Conservation (phyloP, 2,797 vertebrate species). For the Hirundo rustica region DNA sequence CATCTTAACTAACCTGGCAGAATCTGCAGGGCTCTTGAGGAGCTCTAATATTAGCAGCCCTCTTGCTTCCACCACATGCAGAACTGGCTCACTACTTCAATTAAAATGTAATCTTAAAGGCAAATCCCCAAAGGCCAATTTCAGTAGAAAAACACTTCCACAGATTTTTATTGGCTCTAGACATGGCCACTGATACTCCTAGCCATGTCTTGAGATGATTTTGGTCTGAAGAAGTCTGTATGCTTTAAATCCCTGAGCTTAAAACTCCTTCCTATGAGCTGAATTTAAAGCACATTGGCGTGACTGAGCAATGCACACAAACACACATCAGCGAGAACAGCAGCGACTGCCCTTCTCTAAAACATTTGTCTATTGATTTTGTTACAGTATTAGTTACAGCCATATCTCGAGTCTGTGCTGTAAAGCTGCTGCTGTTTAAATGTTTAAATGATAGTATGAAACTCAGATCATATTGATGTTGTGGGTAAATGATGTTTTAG, state of each 20-base stretch:
- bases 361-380: slow-evolving; percentile 60
- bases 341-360: not conserved
- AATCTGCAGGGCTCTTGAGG: slow-evolving; percentile 23
- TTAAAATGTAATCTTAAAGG: slow-evolving; percentile 73
- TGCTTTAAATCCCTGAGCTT: slow-evolving; percentile 54
- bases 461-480: slow-evolving; percentile 44
- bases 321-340: slow-evolving; percentile 9
- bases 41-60: slow-evolving; percentile 4
- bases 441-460: slow-evolving; percentile 45
- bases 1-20: slow-evolving; percentile 36
- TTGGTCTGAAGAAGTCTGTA: slow-evolving; percentile 51
- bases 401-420: not conserved
- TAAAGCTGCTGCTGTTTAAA: slow-evolving; percentile 44
- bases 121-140: slow-evolving; percentile 69
- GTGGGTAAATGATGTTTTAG: slow-evolving; percentile 3
- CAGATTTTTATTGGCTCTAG: slow-evolving; percentile 67
- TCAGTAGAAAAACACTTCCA: slow-evolving; percentile 68
- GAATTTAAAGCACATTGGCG: slow-evolving; percentile 63
- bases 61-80: slow-evolving; percentile 50
- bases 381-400: slow-evolving; percentile 54
- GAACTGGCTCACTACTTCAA: slow-evolving; percentile 64
- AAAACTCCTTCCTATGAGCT: slow-evolving; percentile 44
- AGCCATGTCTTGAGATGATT: slow-evolving; percentile 56
- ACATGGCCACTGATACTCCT: slow-evolving; percentile 33
- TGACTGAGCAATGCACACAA: slow-evolving; percentile 28